Conservation (phyloP, 2,797 vertebrate species). For the Chloroceryle amazona region DNA sequence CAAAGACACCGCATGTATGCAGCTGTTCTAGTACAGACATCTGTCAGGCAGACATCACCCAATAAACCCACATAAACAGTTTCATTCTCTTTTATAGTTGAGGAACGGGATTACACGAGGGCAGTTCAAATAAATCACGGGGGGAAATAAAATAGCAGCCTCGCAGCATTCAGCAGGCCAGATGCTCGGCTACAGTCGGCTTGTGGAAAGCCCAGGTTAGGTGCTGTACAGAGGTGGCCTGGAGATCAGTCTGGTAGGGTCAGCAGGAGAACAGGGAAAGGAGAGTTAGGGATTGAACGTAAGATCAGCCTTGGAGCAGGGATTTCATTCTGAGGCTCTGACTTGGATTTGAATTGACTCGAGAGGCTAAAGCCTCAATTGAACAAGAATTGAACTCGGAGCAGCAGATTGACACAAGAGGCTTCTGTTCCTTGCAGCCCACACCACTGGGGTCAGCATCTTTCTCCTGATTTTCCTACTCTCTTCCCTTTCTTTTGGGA, state of each 20-base stretch:
- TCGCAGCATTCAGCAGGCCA: conserved; percentile 62
- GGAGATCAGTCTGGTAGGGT: conserved; percentile 38
- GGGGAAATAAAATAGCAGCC: conserved; percentile 70
- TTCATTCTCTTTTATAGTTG: conserved; percentile 81
- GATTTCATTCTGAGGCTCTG: neutral
- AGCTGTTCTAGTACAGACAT: conserved; percentile 79
- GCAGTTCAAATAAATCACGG: conserved; percentile 79
- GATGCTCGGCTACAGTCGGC: conserved; percentile 43
- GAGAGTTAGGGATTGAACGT: neutral
- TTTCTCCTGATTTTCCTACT: neutral
- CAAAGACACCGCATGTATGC: conserved; percentile 71
- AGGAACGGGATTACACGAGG: conserved; percentile 79
- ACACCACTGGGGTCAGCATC: neutral
- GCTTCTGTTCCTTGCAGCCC: conserved; percentile 20
- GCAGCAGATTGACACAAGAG: neutral
- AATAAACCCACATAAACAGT: conserved; percentile 76
- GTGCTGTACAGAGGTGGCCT: conserved; percentile 27
- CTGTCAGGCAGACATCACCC: conserved; percentile 82
- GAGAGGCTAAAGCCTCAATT: neutral
- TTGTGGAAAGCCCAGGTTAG: conserved; percentile 1
- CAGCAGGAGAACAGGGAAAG: conserved; percentile 22
- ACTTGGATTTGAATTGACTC: neutral
- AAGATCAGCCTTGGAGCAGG: neutral
- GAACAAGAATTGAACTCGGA: neutral
- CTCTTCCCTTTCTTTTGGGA: neutral